Evolutionary conservation across 1,140 invertebrate genomes (phyloP).

Genomic region (Caenorhabditis inopinata): DNA sequence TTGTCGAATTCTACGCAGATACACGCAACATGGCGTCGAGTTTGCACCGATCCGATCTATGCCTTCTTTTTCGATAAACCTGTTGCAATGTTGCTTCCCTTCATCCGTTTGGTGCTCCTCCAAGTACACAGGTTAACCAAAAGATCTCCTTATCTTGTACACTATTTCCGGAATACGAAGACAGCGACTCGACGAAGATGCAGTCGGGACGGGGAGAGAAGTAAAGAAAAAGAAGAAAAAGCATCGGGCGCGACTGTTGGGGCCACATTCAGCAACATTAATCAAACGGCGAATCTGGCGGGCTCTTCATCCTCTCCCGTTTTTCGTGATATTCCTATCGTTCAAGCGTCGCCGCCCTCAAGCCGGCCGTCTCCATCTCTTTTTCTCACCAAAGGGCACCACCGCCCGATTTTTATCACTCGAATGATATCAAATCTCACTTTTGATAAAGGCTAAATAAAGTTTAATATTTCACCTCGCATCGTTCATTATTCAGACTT

Average conservation of each 20-base stretch:
- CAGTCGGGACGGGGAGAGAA: background rate
- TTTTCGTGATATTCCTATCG: conserved; percentile 31
- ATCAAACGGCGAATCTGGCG: conserved; percentile 33
- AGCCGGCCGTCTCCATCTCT: conserved; percentile 16
- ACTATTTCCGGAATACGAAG: background rate
- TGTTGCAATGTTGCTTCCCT: background rate
- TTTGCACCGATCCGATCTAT: conserved; percentile 30
- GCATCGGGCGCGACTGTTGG: conserved; percentile 30
- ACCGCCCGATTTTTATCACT: conserved; percentile 23
- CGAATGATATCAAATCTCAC: conserved; percentile 27
- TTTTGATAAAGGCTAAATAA: background rate
- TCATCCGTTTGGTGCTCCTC: background rate
- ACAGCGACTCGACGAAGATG: conserved; percentile 16
- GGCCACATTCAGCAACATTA: conserved; percentile 33
- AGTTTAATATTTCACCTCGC: conserved; percentile 16
- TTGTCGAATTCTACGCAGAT: background rate
- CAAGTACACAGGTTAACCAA: conserved; percentile 23
- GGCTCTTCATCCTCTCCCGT: conserved; percentile 29
- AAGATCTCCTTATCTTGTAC: background rate
- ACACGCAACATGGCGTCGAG: background rate
- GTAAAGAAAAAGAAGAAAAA: conserved; percentile 20
- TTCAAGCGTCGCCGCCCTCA: conserved; percentile 24
- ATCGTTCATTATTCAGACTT: background rate
- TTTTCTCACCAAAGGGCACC: conserved; percentile 23
- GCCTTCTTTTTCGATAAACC: background rate